Evolutionary conservation across 2,888 invertebrate species (phyloP), one percentile per base, ranked within the genome.

Genomic region (Volucella zonaria): DNA sequence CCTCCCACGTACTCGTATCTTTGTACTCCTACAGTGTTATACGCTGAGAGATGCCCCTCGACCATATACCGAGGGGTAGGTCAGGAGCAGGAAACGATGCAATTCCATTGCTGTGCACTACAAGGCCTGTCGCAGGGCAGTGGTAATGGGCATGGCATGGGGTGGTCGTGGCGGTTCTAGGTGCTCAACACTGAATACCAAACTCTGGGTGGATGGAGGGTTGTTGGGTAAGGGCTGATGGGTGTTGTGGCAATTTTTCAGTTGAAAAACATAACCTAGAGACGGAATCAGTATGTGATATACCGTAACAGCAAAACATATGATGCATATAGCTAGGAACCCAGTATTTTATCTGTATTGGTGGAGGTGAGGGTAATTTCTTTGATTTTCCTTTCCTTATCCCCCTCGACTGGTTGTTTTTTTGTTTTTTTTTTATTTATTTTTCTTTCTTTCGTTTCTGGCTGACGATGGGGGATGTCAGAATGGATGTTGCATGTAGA

Each of bases 251-350:
- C 23, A 71, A 71, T 47, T 71, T 68, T 85, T 66, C 61, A 68
- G 31, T 56, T 76, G 56, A 76, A 85, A 85, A 85, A 85, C 68
- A 85, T 85, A 85, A 85, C 85, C 85, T 85, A 85, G 85, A 85
- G 85, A 85, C 85, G 58, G 85, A 85, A 85, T 81, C 73, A 68
- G 81, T 77, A 62, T 76, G 75, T 43, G 61, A 15, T 68, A 54
- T 74, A 31, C 23, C 61, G 14, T 40, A 14, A 31, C 23, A 61
- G 23, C 23, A 14, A 11, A 58, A 56, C 56, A 11, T 12, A 68
- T 45, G 45, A 68, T 45, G 45, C 23, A 45, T 3, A 23, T 23
- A 23, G 18, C 0, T 56, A 14, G n/a, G n/a, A n/a, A n/a, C 67
- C 8, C 3, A 23, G 18, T 8, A 6, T 31, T 31, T 31, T 31